Evolutionary conservation across 2,113 vertebrate genomes (phyloP), one percentile per base, ranked within the genome.

Genomic region (Hystrix cristata): DNA sequence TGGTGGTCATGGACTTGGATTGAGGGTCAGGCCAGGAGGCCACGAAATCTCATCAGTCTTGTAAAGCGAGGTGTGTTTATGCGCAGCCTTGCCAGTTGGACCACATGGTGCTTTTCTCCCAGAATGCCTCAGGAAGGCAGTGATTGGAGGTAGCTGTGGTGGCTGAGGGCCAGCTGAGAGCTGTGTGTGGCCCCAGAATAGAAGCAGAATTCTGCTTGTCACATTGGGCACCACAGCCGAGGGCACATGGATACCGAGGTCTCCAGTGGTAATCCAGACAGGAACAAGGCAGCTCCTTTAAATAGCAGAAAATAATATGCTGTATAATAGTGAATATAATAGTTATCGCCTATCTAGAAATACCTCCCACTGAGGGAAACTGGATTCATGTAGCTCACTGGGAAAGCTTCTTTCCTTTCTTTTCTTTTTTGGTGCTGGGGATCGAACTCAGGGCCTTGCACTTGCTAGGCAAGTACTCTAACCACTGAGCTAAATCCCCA

Each of bases 1-100:
- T 18, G 18, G 82, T 59, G 72, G 62, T 48, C 69, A 12, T 65
- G 72, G 59, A 31, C 76, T 84, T 62, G 18, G 25, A 55, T n/a
- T 78, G 46, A 81, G 31, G 64, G 43, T 72, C 5, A 72, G 76
- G 87, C 92, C 84, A 67, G 10, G 29, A 64, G 94, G 80, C 96
- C 80, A 38, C 90, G 79, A 81, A 94, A 81, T 80, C 96, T 96
- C 96, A 72, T 65, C 90, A 78, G 96, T 84, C 96, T 90, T 95
- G 90, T 97, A 97, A 97, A 97, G 84, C 60, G 90, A 93, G 87
- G 72, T 16, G 7, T 48, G 85, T 78, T 96, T 95, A 85, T 59
- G 64, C 62, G 76, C n/a, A 95, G 34, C 11, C 81, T 60, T 95
- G 90, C 80, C 92, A 96, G 60, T 90, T 94, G 92, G 92, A 90